Evolutionary conservation across 2,797 vertebrate species (phyloP).

Genomic region (Remorina albescens): DNA sequence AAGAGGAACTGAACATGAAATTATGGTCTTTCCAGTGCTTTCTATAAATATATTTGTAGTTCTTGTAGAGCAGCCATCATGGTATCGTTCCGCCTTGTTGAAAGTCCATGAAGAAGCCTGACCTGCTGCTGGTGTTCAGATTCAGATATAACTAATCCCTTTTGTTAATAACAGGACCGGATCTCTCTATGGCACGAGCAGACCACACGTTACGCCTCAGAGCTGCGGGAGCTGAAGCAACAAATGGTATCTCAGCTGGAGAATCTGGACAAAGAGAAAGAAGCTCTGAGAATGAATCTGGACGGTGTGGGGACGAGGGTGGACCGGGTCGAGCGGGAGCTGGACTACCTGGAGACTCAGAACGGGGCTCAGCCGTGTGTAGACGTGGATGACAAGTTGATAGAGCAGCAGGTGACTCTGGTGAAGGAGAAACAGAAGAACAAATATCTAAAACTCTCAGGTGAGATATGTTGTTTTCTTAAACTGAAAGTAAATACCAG

Average conservation of each 20-base stretch:
- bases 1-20: constrained; percentile 35
- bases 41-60: constrained; percentile 12
- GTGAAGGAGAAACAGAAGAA: constrained; percentile 90
- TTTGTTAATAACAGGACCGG: constrained; percentile 85
- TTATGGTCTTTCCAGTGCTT: constrained; percentile 42
- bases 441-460: constrained; percentile 92
- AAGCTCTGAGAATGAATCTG: constrained; percentile 86
- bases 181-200: constrained; percentile 96
- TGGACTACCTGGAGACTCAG: constrained; percentile 97
- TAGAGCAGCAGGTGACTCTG: constrained; percentile 89
- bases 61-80: constrained; percentile 12
- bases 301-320: constrained; percentile 89
- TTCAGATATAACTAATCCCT: background rate
- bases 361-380: constrained; percentile 93
- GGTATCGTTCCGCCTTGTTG: background rate
- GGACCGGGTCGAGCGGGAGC: constrained; percentile 94
- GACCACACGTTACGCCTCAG: constrained; percentile 91
- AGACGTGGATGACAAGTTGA: constrained; percentile 92
- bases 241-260: constrained; percentile 94
- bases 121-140: background rate
- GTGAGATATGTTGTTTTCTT: constrained; percentile 80
- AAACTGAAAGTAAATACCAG: too few species aligned
- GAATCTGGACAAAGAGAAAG: constrained; percentile 93
- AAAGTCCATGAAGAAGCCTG: background rate
- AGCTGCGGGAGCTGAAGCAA: constrained; percentile 96